Evolutionary conservation across 64 coral and sea anemone genomes (phyloP).

Genomic region (Acropora yongei): DNA sequence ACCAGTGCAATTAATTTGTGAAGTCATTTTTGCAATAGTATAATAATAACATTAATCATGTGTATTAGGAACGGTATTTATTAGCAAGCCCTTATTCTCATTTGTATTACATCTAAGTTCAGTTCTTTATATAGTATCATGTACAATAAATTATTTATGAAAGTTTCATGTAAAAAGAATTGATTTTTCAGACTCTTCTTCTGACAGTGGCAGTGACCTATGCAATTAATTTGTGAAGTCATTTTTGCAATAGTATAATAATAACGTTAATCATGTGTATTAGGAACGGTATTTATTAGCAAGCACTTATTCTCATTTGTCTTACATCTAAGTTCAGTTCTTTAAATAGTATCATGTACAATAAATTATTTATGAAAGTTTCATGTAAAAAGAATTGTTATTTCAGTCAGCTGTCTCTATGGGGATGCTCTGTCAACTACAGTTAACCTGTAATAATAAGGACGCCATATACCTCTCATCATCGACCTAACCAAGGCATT

Average conservation of each 20-base stretch:
- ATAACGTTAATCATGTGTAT: conserved; percentile 1
- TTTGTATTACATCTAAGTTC: not conserved
- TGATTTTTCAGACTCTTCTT: not conserved
- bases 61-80: conserved; percentile 3
- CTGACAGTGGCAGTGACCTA: too few relatives aligned
- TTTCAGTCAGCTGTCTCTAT: conserved; percentile 17
- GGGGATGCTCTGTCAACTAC: not conserved
- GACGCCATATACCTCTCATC: not conserved
- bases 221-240: too few relatives aligned
- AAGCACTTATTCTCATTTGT: not conserved
- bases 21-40: conserved; percentile 1
- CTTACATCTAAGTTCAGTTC: conserved; percentile 11
- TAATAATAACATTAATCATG: not conserved
- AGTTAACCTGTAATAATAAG: conserved; percentile 8
- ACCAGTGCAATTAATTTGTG: not conserved
- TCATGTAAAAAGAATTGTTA: conserved; percentile 11
- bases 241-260: too few relatives aligned
- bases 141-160: conserved; percentile 9
- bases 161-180: conserved; percentile 19
- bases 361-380: conserved; percentile 9
- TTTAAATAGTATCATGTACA: conserved; percentile 16
- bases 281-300: not conserved
- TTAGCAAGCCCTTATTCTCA: conserved; percentile 16
- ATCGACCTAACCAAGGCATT: too few relatives aligned
- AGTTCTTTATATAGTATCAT: conserved; percentile 12